phyloP scores from a whole-genome alignment of 1,140 invertebrate species.

The Drosophila bipectinata region DNA sequence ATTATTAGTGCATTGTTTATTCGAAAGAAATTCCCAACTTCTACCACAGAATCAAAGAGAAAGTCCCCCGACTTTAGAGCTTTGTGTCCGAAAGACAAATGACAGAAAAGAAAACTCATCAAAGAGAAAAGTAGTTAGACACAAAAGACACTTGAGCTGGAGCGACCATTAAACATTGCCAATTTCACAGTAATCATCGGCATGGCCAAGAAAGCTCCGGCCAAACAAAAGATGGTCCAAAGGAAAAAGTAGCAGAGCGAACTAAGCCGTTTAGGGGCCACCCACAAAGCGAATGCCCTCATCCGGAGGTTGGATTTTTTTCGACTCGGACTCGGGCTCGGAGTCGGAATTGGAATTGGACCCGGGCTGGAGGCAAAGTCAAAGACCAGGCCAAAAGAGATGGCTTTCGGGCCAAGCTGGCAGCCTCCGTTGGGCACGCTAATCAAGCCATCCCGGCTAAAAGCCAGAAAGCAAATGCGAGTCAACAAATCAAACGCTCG shows the following conservation, averaged over 20 bases:
- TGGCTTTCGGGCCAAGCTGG: slow-evolving; percentile 60
- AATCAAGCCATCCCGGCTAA: slow-evolving; percentile 60
- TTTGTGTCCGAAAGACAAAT: slow-evolving; percentile 34
- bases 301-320: neutral
- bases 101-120: slow-evolving; percentile 68
- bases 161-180: slow-evolving; percentile 75
- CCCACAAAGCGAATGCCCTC: slow-evolving; percentile 56
- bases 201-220: slow-evolving; percentile 44
- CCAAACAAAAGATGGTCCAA: slow-evolving; percentile 43
- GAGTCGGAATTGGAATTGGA: neutral
- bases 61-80: slow-evolving; percentile 50
- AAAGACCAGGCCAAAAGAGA: slow-evolving; percentile 58
- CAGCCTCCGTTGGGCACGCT: slow-evolving; percentile 66
- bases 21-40: neutral
- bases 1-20: slow-evolving; percentile 25
- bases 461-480: slow-evolving; percentile 42
- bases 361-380: slow-evolving; percentile 18
- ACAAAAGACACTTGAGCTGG: slow-evolving; percentile 54
- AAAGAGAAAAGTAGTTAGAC: slow-evolving; percentile 73
- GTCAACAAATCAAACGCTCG: slow-evolving; percentile 58
- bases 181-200: slow-evolving; percentile 77
- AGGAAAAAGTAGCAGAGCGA: slow-evolving; percentile 68
- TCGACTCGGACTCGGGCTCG: neutral
- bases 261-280: slow-evolving; percentile 76
- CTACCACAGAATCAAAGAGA: slow-evolving; percentile 45